Percentiles rank a stretch among this genome's conserved stretches.
phyloP scores from a whole-genome alignment of 2,797 vertebrate genomes.

The Novumbra hubbsi region DNA sequence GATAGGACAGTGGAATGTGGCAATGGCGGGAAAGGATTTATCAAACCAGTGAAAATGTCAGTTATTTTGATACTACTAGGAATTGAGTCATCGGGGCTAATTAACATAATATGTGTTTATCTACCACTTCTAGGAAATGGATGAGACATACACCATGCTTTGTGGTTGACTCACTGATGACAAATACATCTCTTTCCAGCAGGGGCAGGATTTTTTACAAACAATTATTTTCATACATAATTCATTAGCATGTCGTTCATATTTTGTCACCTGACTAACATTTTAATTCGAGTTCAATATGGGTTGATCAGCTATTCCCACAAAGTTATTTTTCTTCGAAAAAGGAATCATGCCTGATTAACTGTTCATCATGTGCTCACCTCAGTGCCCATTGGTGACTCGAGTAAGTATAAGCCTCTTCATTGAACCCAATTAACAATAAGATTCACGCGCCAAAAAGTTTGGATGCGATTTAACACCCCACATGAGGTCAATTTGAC shows the following conservation, averaged over 20 bases:
- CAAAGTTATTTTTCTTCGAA: not conserved
- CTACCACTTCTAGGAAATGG: conserved; percentile 58
- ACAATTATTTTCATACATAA: not conserved
- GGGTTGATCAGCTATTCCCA: not conserved
- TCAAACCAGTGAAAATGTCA: conserved; percentile 10
- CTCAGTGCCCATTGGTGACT: conserved; percentile 47
- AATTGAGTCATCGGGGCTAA: conserved; percentile 56
- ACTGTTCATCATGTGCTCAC: conserved; percentile 64
- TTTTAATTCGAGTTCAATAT: conserved; percentile 28
- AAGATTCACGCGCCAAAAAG: conserved; percentile 66
- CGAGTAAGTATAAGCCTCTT: conserved; percentile 61
- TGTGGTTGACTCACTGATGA: conserved; percentile 61
- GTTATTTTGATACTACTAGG: conserved; percentile 56
- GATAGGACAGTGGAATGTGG: not conserved
- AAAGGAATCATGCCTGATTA: conserved; percentile 56
- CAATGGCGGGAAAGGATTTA: conserved; percentile 18
- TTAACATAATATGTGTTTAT: conserved; percentile 59
- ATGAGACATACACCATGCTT: conserved; percentile 55
- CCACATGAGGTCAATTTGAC: conserved; percentile 72
- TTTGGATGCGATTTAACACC: conserved; percentile 72
- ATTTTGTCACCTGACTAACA: not conserved
- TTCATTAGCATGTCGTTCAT: not conserved
- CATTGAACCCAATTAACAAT: conserved; percentile 66
- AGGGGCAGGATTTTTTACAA: conserved; percentile 13
- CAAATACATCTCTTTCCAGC: conserved; percentile 52